Evolutionary conservation across 2,888 invertebrate species (phyloP).

Genomic region (Spatulosminthurus flaviceps): DNA sequence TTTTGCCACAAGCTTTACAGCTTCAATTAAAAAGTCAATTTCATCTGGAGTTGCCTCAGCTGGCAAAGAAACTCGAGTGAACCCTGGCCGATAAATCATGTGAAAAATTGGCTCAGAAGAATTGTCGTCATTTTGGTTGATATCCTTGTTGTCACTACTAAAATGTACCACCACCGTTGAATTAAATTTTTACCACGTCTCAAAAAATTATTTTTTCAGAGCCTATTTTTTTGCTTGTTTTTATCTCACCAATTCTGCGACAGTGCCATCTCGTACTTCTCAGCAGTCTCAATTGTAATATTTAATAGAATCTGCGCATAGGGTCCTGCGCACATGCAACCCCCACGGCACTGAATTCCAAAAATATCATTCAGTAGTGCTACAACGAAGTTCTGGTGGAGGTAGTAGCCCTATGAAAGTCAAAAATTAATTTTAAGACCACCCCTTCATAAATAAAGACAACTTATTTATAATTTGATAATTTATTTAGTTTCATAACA

Average conservation of each 20-base stretch:
- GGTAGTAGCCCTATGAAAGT: slow-evolving; percentile 69
- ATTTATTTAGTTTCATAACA: no score
- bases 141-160: neutral
- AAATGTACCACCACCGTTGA: neutral
- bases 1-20: slow-evolving; percentile 84
- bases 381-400: slow-evolving; percentile 88
- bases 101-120: slow-evolving; percentile 30
- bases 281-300: slow-evolving; percentile 79
- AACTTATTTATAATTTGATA: neutral
- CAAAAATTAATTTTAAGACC: neutral
- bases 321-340: slow-evolving; percentile 78
- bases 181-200: neutral
- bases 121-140: neutral
- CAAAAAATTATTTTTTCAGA: no score
- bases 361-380: slow-evolving; percentile 89
- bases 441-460: neutral
- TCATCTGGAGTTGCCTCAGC: slow-evolving; percentile 84
- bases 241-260: slow-evolving; percentile 61
- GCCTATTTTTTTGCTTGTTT: no score
- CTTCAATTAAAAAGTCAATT: slow-evolving; percentile 82
- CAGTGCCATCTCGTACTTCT: slow-evolving; percentile 77
- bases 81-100: slow-evolving; percentile 81
- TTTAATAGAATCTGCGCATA: slow-evolving; percentile 84
- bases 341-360: slow-evolving; percentile 75
- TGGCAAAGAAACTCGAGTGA: slow-evolving; percentile 83